Evolutionary conservation across 2,888 invertebrate species (phyloP), one percentile per base, ranked within the genome.

Genomic region (Zaprionus lineosus): DNA sequence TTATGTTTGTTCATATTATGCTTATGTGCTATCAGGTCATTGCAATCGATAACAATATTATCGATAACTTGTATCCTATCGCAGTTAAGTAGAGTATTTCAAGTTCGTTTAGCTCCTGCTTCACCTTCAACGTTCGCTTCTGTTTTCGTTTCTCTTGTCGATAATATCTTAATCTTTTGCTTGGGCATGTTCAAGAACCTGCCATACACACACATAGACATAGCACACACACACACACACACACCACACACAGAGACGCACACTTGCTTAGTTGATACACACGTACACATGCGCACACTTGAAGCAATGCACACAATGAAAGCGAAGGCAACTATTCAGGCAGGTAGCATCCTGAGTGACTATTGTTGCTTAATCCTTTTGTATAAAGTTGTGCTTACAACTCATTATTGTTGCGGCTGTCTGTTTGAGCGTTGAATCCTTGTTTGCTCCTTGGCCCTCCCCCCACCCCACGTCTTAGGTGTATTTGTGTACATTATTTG

Each of bases 331-430:
- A 61, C 74, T 64, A 76, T 73, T 73, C 68, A 73, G n/a, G n/a
- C n/a, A n/a, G 71, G 44, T 50, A 29, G 65, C 44, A 52, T 59
- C 70, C 55, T 24, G 41, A 60, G 55, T 57, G 68, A 61, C 72
- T 77, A 84, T 84, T 84, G 82, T 81, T 84, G 78, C 63, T 71
- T 81, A 84, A 82, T 77, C 79, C 76, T 84, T 76, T 84, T 82
- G 71, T 74, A 69, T 81, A 62, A 77, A 81, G 71, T 78, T 81
- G 71, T 51, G 84, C 84, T 78, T 84, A 81, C 84, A 77, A 74
- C 84, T 78, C 81, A 78, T 84, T 78, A 78, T 78, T 81, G 81
- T 68, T 73, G 67, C 61, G 72, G 52, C 51, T 76, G 67, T 65
- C 66, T 65, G 50, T 52, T 34, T 18, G 8, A 21, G 14, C 11